These are phyloP conservation scores for Acanthurus lineatus DNA, from an alignment of 2,797 vertebrate species.

Conservation along the genomic window DNA sequence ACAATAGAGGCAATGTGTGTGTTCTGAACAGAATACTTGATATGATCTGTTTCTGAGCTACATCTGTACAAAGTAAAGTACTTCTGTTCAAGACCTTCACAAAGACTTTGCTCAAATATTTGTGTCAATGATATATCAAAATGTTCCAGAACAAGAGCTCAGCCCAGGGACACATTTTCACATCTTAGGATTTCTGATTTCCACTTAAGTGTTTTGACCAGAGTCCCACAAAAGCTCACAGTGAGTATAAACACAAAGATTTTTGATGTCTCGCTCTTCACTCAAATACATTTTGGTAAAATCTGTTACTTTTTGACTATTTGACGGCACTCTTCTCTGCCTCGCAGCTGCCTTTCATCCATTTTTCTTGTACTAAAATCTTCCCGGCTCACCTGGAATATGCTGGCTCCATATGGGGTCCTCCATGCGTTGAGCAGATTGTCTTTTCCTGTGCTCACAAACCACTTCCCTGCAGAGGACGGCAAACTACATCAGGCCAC, in stretches of 20 bases:
- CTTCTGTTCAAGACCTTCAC: not conserved
- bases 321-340: not conserved
- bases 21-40: not conserved
- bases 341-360: slow-evolving; percentile 7
- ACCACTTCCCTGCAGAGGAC: slow-evolving; percentile 87
- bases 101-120: slow-evolving; percentile 10
- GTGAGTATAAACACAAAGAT: not conserved
- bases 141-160: not conserved
- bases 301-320: not conserved
- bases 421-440: slow-evolving; percentile 90
- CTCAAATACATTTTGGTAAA: not conserved
- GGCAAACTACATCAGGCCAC: slow-evolving; percentile 19
- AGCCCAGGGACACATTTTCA: not conserved
- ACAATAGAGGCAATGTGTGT: not conserved
- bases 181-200: not conserved
- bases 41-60: slow-evolving; percentile 11
- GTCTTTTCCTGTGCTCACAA: slow-evolving; percentile 90
- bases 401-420: slow-evolving; percentile 89
- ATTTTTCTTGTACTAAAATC: not conserved
- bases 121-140: slow-evolving; percentile 13
- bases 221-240: not conserved
- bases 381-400: slow-evolving; percentile 84
- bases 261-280: not conserved
- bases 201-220: not conserved
- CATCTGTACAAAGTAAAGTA: not conserved